These are phyloP conservation scores for Macroglossus sobrinus DNA, from an alignment of 2,113 vertebrate species.

Conservation along the genomic window DNA sequence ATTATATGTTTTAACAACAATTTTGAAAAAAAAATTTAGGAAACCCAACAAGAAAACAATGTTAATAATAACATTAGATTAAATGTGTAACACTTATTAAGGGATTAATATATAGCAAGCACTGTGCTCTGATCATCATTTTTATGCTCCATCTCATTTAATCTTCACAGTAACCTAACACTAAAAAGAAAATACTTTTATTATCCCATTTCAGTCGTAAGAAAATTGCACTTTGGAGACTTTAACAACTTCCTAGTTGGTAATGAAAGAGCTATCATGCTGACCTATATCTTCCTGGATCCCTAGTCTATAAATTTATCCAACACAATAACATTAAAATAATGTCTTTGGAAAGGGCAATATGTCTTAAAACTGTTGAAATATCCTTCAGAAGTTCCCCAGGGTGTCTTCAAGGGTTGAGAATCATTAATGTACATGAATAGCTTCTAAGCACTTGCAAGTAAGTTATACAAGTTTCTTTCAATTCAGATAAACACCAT, in stretches of 20 bases:
- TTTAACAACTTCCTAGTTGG: neutral
- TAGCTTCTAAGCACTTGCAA: neutral
- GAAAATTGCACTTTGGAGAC: neutral
- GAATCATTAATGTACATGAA: neutral
- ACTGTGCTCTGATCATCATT: neutral
- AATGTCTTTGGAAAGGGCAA: neutral
- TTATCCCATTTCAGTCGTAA: neutral
- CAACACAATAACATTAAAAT: neutral
- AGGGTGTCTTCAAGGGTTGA: neutral
- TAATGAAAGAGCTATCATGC: neutral
- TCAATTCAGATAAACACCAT: neutral
- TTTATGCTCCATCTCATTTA: neutral
- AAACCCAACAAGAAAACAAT: neutral
- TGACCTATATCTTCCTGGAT: neutral
- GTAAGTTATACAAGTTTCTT: neutral
- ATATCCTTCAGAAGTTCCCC: neutral
- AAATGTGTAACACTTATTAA: neutral
- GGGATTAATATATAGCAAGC: neutral
- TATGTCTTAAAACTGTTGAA: neutral
- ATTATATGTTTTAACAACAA: neutral
- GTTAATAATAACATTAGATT: neutral
- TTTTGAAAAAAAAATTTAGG: neutral
- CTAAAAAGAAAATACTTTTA: neutral
- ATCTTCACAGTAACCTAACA: neutral
- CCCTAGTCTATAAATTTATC: neutral